Conservation (phyloP, 1,140 invertebrate species). For the Drosophila bocki region DNA sequence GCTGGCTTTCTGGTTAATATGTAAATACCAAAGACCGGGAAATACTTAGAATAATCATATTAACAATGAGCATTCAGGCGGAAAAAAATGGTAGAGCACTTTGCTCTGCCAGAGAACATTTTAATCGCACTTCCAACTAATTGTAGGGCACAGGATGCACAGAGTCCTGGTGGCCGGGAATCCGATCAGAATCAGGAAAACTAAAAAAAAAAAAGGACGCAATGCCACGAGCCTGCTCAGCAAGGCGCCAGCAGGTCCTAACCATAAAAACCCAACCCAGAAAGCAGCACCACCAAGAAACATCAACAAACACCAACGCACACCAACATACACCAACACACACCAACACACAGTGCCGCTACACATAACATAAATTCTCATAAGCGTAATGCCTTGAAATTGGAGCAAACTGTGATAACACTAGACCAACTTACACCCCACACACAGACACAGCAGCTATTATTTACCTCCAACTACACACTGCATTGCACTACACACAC, state of each 20-base stretch:
- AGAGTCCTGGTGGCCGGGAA: conserved; percentile 9
- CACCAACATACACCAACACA: neutral
- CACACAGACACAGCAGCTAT: conserved; percentile 17
- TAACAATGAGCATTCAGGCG: neutral
- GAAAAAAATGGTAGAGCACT: neutral
- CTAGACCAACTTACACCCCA: conserved; percentile 34
- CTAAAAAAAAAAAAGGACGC: conserved; percentile 4
- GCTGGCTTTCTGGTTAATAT: neutral
- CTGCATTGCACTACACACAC: conserved; percentile 20
- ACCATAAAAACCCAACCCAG: conserved; percentile 14
- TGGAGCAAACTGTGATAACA: conserved; percentile 71
- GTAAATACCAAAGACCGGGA: neutral
- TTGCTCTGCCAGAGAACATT: conserved; percentile 32
- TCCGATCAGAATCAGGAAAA: conserved; percentile 16
- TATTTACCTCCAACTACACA: conserved; percentile 19
- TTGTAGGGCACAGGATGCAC: conserved; percentile 51
- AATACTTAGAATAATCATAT: neutral
- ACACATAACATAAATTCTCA: conserved; percentile 79
- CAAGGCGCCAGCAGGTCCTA: conserved; percentile 57
- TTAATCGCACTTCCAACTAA: conserved; percentile 75
- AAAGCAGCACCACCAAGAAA: neutral
- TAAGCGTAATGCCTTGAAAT: conserved; percentile 82
- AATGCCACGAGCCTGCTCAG: conserved; percentile 38
- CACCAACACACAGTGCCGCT: neutral
- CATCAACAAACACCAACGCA: neutral